Percentiles rank a stretch among this genome's conserved stretches.
Evolutionary conservation across 2,113 vertebrate species (phyloP).

Genomic region (Dissostichus mawsoni): DNA sequence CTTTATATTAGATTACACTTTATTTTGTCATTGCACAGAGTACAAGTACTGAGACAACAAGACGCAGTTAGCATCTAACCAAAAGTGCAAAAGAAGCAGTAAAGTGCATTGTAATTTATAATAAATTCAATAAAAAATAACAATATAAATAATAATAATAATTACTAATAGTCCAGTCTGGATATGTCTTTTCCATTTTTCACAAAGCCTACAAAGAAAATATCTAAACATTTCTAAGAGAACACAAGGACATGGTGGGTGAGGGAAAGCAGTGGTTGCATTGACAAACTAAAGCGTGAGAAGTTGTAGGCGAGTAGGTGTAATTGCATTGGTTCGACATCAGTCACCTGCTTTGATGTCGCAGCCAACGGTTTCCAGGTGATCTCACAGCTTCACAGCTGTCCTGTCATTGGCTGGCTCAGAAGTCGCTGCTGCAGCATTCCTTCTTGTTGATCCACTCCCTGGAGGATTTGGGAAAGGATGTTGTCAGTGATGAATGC

Average conservation of each 20-base stretch:
- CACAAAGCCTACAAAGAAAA: background rate
- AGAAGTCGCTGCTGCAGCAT: constrained; percentile 21
- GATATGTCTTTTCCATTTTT: background rate
- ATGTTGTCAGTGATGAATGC: constrained; percentile 53
- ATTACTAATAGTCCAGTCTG: background rate
- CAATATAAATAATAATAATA: background rate
- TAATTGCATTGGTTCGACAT: constrained; percentile 34
- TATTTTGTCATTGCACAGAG: no score
- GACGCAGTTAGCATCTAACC: no score
- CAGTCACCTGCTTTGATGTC: constrained; percentile 49
- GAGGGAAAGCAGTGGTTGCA: constrained; percentile 5
- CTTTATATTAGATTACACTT: no score
- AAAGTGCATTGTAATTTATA: no score
- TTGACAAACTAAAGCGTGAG: constrained; percentile 23
- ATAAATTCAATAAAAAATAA: background rate
- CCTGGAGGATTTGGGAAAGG: constrained; percentile 29
- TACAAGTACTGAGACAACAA: no score
- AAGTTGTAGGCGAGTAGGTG: background rate
- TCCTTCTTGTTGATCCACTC: constrained; percentile 27
- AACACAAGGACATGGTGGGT: background rate
- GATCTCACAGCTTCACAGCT: constrained; percentile 45
- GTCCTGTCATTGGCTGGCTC: constrained; percentile 35
- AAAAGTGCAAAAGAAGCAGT: no score
- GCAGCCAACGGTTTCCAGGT: constrained; percentile 53
- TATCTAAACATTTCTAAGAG: background rate